Percentiles rank a stretch among this genome's conserved stretches.
These are phyloP conservation scores for Pentalonia nigronervosa DNA, from an alignment of 1,140 invertebrate species.

Conservation along the genomic window DNA sequence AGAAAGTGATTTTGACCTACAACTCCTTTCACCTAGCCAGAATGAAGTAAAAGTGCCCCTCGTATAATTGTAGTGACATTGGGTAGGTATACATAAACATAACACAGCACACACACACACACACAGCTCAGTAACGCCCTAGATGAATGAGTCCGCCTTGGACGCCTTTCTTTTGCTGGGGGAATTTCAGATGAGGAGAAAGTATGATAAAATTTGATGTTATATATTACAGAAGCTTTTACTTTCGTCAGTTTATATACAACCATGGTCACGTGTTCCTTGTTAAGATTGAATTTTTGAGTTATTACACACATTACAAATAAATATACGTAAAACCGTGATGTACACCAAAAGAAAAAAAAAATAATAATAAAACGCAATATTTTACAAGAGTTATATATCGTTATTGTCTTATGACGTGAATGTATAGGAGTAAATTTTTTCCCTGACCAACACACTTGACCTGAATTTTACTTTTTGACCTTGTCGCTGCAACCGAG, in stretches of 20 bases:
- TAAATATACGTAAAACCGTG: neutral
- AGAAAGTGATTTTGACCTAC: slow-evolving; percentile 58
- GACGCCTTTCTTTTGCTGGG: slow-evolving; percentile 56
- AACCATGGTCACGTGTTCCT: slow-evolving; percentile 43
- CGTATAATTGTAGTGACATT: slow-evolving; percentile 56
- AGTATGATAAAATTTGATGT: slow-evolving; percentile 51
- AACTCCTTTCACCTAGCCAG: slow-evolving; percentile 56
- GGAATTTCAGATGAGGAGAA: slow-evolving; percentile 57
- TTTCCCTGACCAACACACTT: slow-evolving; percentile 49
- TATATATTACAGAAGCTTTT: slow-evolving; percentile 57
- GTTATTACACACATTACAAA: slow-evolving; percentile 3
- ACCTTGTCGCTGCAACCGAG: slow-evolving; percentile 22
- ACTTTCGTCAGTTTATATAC: slow-evolving; percentile 49
- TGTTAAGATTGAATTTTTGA: neutral
- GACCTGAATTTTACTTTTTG: slow-evolving; percentile 55
- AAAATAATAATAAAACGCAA: slow-evolving; percentile 5
- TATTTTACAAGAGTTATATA: neutral
- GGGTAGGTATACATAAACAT: slow-evolving; percentile 24
- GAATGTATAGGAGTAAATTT: neutral
- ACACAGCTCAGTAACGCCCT: slow-evolving; percentile 42
- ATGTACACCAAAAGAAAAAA: neutral
- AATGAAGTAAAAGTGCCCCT: slow-evolving; percentile 58
- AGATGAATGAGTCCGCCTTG: slow-evolving; percentile 55
- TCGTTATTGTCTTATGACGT: neutral
- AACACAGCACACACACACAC: neutral